Conservation (phyloP, 2,113 vertebrate genomes). For the Lagopus muta region DNA sequence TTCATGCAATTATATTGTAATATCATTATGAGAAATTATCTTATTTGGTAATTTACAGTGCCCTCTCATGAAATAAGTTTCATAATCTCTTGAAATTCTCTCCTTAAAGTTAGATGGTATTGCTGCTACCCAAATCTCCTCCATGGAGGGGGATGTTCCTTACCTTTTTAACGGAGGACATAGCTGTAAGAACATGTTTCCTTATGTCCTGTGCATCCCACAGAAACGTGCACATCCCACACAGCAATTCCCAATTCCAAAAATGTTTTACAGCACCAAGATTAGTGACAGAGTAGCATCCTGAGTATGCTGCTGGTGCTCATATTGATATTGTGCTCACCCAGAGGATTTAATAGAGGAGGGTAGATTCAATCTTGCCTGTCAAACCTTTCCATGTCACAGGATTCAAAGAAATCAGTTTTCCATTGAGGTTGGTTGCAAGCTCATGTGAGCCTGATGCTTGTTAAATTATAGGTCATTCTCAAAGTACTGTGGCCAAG, state of each 20-base stretch:
- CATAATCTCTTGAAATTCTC: background rate
- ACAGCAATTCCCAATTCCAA: accelerated
- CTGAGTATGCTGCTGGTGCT: background rate
- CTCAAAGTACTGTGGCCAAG: background rate
- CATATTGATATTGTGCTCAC: background rate
- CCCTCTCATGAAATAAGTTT: background rate
- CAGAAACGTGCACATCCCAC: background rate
- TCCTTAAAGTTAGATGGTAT: background rate
- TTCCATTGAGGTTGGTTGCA: background rate
- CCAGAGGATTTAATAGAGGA: constrained; percentile 1
- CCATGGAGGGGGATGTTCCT: background rate
- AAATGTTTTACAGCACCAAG: background rate
- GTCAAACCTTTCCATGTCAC: constrained; percentile 35
- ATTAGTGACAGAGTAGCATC: background rate
- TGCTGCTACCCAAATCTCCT: background rate
- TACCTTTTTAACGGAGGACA: background rate
- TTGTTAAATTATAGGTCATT: background rate
- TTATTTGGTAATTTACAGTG: background rate
- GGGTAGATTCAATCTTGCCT: background rate
- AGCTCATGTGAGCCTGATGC: background rate
- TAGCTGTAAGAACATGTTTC: background rate
- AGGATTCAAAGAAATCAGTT: background rate
- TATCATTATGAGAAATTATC: background rate
- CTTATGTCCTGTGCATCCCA: background rate
- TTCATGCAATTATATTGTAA: background rate